Evolutionary conservation across 2,888 invertebrate genomes (phyloP).

Genomic region (Callinectes sapidus): DNA sequence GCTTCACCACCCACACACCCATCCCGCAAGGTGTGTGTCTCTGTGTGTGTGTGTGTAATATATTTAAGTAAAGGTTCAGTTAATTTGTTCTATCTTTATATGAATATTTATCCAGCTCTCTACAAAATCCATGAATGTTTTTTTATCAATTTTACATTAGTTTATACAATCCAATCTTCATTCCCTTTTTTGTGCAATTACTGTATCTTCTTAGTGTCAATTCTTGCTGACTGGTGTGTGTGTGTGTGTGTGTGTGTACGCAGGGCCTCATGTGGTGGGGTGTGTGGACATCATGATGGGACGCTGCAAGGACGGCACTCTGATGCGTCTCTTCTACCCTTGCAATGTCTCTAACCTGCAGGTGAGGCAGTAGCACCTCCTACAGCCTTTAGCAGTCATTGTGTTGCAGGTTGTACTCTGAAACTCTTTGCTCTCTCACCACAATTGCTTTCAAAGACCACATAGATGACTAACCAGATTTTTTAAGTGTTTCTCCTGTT

Average conservation of each 20-base stretch:
- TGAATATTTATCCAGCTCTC: not conserved
- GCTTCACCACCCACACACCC: conserved; percentile 40
- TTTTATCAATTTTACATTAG: not conserved
- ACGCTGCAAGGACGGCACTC: conserved; percentile 63
- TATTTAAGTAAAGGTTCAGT: too few species aligned
- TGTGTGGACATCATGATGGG: conserved; percentile 69
- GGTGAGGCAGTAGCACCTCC: conserved; percentile 29
- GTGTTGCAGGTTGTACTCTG: not conserved
- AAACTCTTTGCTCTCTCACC: not conserved
- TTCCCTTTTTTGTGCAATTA: too few species aligned
- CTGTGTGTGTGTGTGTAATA: not conserved
- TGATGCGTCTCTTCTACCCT: conserved; percentile 68
- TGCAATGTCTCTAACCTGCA: conserved; percentile 54
- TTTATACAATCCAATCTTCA: too few species aligned
- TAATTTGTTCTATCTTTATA: too few species aligned
- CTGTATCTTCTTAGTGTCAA: too few species aligned
- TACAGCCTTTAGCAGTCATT: not conserved
- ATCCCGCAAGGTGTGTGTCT: not conserved
- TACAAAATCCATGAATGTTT: not conserved
- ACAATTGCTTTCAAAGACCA: not conserved
- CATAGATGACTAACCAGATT: not conserved
- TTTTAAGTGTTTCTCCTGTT: not conserved
- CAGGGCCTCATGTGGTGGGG: conserved; percentile 69
- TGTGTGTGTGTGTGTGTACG: not conserved
- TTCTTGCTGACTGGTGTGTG: too few species aligned